Evolutionary conservation across 1,140 invertebrate genomes (phyloP).

Genomic region (Mactra quadrangularis): DNA sequence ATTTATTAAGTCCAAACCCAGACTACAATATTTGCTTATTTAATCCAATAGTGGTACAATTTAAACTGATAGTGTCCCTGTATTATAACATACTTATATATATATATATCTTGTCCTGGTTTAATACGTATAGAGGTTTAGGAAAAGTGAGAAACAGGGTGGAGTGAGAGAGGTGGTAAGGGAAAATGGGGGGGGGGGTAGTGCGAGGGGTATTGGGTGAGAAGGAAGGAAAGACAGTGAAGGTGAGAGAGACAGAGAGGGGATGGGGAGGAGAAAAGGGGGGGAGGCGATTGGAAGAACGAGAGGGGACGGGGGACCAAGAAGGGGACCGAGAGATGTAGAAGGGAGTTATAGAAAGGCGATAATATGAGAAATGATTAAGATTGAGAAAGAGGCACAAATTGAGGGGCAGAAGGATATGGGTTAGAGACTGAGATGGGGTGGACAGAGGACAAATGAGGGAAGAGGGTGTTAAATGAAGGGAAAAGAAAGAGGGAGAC

Average conservation of each 20-base stretch:
- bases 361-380: neutral
- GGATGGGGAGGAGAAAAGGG: neutral
- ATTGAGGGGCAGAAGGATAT: neutral
- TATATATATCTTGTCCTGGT: slow-evolving; percentile 27
- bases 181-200: neutral
- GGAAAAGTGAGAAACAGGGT: neutral
- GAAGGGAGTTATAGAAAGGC: neutral
- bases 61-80: slow-evolving; percentile 1
- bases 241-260: neutral
- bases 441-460: too few relatives aligned
- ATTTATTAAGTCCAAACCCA: slow-evolving; percentile 25
- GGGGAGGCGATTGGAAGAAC: neutral
- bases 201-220: neutral
- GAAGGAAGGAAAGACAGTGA: neutral
- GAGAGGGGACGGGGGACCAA: neutral
- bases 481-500: too few relatives aligned
- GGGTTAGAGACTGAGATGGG: neutral
- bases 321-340: neutral
- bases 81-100: neutral
- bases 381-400: neutral
- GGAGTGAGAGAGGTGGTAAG: neutral
- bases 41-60: slow-evolving; percentile 16
- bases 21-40: slow-evolving; percentile 30
- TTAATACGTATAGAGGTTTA: too few relatives aligned
- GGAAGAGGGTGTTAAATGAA: too few relatives aligned